phyloP scores from a whole-genome alignment of 2,888 invertebrate genomes.

The Dermolepida albohirtum region DNA sequence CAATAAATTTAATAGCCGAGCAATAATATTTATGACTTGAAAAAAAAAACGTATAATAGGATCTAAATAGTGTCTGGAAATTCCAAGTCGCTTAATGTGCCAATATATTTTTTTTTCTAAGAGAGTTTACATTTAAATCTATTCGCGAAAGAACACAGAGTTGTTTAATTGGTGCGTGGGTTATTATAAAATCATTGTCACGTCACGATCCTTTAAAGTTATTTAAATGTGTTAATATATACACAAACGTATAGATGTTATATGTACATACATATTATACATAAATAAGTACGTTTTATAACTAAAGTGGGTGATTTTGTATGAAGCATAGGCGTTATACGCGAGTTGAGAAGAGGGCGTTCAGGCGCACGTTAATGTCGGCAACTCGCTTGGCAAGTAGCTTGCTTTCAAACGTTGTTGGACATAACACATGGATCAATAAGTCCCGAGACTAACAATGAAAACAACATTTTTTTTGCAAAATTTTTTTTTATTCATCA shows the following conservation, averaged over 20 bases:
- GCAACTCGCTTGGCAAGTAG: too few species aligned
- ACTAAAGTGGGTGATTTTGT: too few species aligned
- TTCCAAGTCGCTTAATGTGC: constrained; percentile 12
- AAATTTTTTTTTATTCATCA: too few species aligned
- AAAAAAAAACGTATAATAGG: constrained; percentile 1
- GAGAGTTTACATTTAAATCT: not conserved
- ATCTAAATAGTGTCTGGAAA: constrained; percentile 18
- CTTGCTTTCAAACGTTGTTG: too few species aligned
- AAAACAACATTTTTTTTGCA: too few species aligned
- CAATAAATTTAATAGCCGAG: constrained; percentile 18
- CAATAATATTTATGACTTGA: constrained; percentile 8
- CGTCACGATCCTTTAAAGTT: constrained; percentile 10
- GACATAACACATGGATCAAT: too few species aligned
- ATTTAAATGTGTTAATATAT: not conserved
- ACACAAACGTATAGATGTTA: not conserved
- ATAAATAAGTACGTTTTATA: not conserved
- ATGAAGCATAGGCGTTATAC: too few species aligned
- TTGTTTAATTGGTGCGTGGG: constrained; percentile 18
- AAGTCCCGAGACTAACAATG: too few species aligned
- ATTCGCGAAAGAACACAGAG: not conserved
- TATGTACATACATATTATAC: not conserved
- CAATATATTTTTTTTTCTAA: constrained; percentile 5
- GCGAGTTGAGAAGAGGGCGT: too few species aligned
- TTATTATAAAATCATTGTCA: constrained; percentile 19
- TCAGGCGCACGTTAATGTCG: too few species aligned